Conservation (phyloP, 2,888 invertebrate species). For the Drosophila pseudotalamancana region DNA sequence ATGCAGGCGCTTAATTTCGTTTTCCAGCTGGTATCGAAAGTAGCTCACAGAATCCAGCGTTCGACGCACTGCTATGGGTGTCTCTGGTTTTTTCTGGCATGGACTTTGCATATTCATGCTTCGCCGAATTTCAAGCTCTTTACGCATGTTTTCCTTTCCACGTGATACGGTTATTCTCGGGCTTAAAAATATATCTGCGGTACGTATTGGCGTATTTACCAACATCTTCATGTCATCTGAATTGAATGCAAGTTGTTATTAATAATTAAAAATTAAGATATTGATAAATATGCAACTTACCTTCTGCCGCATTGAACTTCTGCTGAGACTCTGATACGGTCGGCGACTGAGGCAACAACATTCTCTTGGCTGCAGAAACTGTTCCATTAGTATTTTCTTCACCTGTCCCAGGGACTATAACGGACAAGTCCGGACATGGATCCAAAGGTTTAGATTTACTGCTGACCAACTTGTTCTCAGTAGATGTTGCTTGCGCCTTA, state of each 20-base stretch:
- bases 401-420: constrained; percentile 29
- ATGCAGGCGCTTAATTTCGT: constrained; percentile 85
- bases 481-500: constrained; percentile 52
- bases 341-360: constrained; percentile 12
- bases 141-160: constrained; percentile 85
- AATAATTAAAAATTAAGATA: background rate
- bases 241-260: background rate
- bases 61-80: constrained; percentile 37
- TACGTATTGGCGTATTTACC: constrained; percentile 13
- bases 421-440: background rate
- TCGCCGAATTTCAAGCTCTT: constrained; percentile 85
- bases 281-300: background rate
- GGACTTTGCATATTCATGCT: too few species aligned
- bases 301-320: background rate
- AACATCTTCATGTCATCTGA: constrained; percentile 9
- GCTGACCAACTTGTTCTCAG: constrained; percentile 28
- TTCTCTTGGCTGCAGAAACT: constrained; percentile 36
- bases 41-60: constrained; percentile 77
- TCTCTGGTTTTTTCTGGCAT: constrained; percentile 21
- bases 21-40: constrained; percentile 82
- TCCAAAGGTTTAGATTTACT: constrained; percentile 15
- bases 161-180: constrained; percentile 86
- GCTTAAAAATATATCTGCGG: constrained; percentile 45
- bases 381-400: background rate
- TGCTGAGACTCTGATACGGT: background rate